phyloP scores from a whole-genome alignment of 2,888 invertebrate genomes.

The Pelosia muscerda region DNA sequence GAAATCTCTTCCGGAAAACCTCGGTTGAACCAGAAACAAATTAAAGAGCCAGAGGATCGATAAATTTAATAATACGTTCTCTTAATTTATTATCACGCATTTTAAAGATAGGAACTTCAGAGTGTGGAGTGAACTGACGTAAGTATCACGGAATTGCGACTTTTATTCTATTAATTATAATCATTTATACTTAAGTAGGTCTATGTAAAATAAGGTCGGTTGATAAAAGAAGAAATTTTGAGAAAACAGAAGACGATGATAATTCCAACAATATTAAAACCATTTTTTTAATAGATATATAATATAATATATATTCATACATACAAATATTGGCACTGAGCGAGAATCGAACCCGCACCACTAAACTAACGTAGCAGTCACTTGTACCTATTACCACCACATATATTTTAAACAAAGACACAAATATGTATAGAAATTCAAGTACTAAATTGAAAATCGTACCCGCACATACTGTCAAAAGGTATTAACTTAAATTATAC shows the following conservation, averaged over 20 bases:
- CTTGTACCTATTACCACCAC: no score
- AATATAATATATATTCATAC: no score
- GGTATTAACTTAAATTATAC: neutral
- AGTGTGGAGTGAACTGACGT: constrained; percentile 3
- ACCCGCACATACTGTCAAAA: neutral
- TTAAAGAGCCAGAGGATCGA: constrained; percentile 9
- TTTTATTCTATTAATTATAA: neutral
- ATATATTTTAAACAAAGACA: no score
- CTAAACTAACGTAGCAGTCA: no score
- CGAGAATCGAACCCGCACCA: no score
- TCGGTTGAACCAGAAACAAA: constrained; percentile 6
- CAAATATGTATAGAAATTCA: no score
- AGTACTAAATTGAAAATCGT: no score
- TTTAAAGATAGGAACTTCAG: neutral
- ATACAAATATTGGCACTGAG: no score
- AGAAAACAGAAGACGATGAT: no score
- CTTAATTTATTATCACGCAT: constrained; percentile 8
- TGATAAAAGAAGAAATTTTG: no score
- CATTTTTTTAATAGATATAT: no score
- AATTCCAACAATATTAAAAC: no score
- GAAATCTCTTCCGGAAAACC: constrained; percentile 16
- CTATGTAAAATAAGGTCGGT: neutral
- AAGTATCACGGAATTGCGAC: neutral
- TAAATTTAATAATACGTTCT: constrained; percentile 2
- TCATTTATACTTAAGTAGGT: neutral